Percentiles rank a stretch among this genome's conserved stretches.
These are phyloP conservation scores for Pedionomus torquatus DNA, from an alignment of 2,113 vertebrate species.

Conservation along the genomic window DNA sequence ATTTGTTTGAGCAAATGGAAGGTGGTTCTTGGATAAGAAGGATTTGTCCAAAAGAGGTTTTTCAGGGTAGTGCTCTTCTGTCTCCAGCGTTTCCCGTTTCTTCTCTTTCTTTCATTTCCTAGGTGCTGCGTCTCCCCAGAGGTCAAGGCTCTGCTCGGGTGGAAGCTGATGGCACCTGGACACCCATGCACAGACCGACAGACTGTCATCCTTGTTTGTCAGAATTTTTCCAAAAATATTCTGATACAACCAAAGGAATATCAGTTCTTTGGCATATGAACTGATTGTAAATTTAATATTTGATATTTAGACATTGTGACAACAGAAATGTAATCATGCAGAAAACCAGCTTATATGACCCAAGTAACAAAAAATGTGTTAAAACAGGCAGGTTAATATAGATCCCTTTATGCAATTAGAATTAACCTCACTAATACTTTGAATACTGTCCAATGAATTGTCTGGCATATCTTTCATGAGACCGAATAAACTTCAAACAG, in stretches of 20 bases:
- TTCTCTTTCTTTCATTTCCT: background rate
- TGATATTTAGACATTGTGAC: background rate
- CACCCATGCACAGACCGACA: rapidly evolving
- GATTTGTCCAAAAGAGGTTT: background rate
- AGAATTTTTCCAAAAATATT: background rate
- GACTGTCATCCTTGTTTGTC: background rate
- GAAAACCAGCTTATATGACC: background rate
- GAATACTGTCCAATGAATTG: conserved; percentile 1
- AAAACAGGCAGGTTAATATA: background rate
- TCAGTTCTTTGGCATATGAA: background rate
- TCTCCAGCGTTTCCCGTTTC: background rate
- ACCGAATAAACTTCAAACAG: conserved; percentile 7
- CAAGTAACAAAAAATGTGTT: background rate
- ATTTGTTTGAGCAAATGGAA: background rate
- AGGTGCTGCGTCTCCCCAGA: background rate
- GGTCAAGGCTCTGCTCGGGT: background rate
- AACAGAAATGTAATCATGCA: background rate
- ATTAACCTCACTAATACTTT: background rate
- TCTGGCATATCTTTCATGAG: background rate
- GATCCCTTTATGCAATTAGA: background rate
- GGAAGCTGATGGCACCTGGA: rapidly evolving
- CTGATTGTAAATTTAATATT: background rate
- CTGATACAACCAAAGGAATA: background rate
- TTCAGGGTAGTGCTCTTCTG: background rate
- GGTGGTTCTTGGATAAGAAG: background rate